These are phyloP conservation scores for Patiria miniata DNA, from an alignment of 35 echinoderm and acorn worm genomes.

Conservation along the genomic window DNA sequence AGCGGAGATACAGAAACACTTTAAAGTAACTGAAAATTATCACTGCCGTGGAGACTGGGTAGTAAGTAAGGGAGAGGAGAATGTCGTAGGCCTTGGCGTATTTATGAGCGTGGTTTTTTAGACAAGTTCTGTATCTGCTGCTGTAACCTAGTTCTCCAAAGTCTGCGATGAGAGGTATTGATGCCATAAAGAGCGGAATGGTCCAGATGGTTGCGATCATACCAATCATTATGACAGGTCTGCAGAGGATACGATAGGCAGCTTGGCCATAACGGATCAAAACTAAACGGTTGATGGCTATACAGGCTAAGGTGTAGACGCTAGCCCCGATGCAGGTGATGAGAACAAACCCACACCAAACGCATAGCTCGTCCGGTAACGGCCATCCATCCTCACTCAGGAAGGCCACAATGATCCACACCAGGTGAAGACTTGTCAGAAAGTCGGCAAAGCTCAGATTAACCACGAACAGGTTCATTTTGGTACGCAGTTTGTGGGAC, in stretches of 20 bases:
- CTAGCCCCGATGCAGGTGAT: constrained; percentile 46
- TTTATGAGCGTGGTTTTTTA: constrained; percentile 1
- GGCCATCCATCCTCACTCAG: constrained; percentile 32
- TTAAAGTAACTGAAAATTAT: constrained; percentile 28
- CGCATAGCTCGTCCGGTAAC: constrained; percentile 24
- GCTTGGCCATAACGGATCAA: constrained; percentile 22
- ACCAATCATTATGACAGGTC: background rate
- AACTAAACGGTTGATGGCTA: constrained; percentile 45
- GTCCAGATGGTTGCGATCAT: constrained; percentile 27
- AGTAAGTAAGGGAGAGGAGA: background rate
- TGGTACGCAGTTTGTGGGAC: constrained; percentile 60
- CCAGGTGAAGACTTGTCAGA: constrained; percentile 39
- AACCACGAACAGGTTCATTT: constrained; percentile 58
- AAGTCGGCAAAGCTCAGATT: constrained; percentile 60
- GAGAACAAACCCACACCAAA: constrained; percentile 1
- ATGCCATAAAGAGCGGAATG: constrained; percentile 22
- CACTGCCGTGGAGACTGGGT: constrained; percentile 26
- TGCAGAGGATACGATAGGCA: constrained; percentile 24
- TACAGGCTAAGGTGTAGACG: constrained; percentile 46
- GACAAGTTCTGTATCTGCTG: background rate
- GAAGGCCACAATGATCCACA: constrained; percentile 30
- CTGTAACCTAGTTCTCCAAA: constrained; percentile 51
- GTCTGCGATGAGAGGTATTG: background rate
- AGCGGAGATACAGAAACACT: background rate
- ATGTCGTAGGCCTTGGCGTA: constrained; percentile 14